Evolutionary conservation across 1,140 invertebrate genomes (phyloP), one percentile per base, ranked within the genome.

Genomic region (Thaumetopoea pityocampa): DNA sequence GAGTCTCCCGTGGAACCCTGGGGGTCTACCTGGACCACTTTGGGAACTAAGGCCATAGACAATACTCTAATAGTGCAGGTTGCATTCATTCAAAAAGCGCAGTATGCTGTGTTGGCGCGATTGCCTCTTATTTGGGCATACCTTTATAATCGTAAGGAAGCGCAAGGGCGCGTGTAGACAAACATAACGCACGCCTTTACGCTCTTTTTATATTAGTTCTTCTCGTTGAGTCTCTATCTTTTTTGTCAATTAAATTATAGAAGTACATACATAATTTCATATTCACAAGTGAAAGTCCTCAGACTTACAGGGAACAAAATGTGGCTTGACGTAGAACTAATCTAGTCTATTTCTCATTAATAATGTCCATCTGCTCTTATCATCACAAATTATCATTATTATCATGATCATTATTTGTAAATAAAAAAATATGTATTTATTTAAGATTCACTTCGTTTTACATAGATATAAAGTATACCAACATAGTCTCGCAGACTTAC

Each of bases 281-380:
- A 35, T 46, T 50, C 28, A n/a, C n/a, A 22, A 41, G n/a, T 32
- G 1, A 17, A 18, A 10, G n/a, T 29, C 17, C 7, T 15, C 15
- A 16, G 24, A 16, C 8, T 10, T 30, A 16, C 14, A 32, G 11
- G 4, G 6, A 32, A 30, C 32, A 55, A 53, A 65, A 40, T 59
- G 50, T 59, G 59, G 51, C 67, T 76, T 62, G 62, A 63, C 63
- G 67, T 73, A 66, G 67, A 81, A 76, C 73, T 81, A 73, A 73
- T 81, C 77, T 81, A 81, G 77, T 81, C 76, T 74, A 24, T 63
- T 67, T 52, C 54, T 60, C 47, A 51, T 54, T 64, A 34, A 51
- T 45, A 43, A 17, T 7, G 19, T 22, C 28, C 40, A 35, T 23
- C 23, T 40, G 30, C 17, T 29, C 12, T 6, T 14, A 43, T 46